Base-by-base conservation (phyloP, 30 jellyfish, hydroid and myxozoan genomes). In the Aurelia sp. region DNA sequence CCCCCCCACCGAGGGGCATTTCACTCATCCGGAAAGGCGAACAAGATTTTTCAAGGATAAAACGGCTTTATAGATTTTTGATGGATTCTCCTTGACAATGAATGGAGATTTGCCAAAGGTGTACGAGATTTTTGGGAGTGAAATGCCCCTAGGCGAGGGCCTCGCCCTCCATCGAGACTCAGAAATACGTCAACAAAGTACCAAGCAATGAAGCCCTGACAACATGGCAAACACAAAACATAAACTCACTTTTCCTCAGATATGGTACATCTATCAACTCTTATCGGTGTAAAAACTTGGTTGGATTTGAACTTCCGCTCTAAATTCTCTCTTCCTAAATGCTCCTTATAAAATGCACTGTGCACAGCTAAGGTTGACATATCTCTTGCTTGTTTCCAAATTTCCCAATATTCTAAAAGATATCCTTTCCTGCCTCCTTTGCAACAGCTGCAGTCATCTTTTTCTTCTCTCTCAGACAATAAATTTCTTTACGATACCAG, bases 291-390 rank as follows among this genome's bases (percentile, higher is more conserved):
- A 61, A 80, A 88, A 15, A 91, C 87, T 40, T 81, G 87, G 58
- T 81, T 91, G 19, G 97, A 91, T 64, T 91, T 87, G 47, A 83
- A 91, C 20, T 74, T 91, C 61, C 87, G 78, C 59, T 88, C 81
- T 22, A 91, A 60, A 38, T 83, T 41, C 30, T 79, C 91, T 16
- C 90, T 77, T 67, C 95, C 92, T 24, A 72, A 22, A 69, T 76
- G 92, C 63, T 83, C 92, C 76, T 91, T 91, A 77, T 91, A 88
- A 40, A 77, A 70, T 15, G 88, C 82, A 72, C 91, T 88, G 70
- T 88, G 87, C 57, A 88, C 57, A 11, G 96, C 96, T 44, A 88
- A 63, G 4, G 96, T 88, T 47, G 96, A 68, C 96, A 88, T 88
- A 19, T 80, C 55, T 7, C 15, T 7, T 5, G 55, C 55, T 44